These are phyloP conservation scores for Loris lydekkerianus DNA, from an alignment of 2,797 vertebrate genomes.

Conservation along the genomic window DNA sequence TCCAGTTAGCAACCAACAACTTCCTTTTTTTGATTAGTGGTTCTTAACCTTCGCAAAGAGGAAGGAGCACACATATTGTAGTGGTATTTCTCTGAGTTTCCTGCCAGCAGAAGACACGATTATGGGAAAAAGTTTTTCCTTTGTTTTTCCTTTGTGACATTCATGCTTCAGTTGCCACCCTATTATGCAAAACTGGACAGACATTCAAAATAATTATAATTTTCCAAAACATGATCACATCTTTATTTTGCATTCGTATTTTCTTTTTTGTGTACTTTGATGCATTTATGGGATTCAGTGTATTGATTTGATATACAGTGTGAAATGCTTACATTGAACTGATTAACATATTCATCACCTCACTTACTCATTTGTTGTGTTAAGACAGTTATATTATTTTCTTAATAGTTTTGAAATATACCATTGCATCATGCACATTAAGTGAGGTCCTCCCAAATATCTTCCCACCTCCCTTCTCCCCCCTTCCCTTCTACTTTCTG, in stretches of 20 bases:
- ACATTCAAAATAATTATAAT: background rate
- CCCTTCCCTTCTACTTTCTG: no score
- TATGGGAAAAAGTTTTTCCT: conserved; percentile 49
- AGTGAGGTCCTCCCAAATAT: no score
- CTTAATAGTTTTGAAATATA: no score
- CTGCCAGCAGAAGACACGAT: conserved; percentile 82
- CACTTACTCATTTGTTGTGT: no score
- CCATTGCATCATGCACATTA: no score
- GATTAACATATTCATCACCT: no score
- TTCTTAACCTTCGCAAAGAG: conserved; percentile 81
- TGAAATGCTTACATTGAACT: no score
- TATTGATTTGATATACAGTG: no score
- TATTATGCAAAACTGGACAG: background rate
- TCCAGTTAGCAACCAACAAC: conserved; percentile 79
- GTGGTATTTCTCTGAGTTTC: conserved; percentile 84
- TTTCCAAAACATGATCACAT: background rate
- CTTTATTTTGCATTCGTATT: conserved; percentile 16
- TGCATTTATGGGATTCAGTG: no score
- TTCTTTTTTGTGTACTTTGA: no score
- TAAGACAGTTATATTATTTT: no score
- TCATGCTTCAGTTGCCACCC: background rate
- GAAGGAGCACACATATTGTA: conserved; percentile 86
- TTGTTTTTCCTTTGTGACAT: conserved; percentile 48
- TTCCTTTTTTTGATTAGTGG: conserved; percentile 81
- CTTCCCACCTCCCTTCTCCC: no score